Evolutionary conservation across 2,113 vertebrate species (phyloP), one percentile per base, ranked within the genome.

Genomic region (Odontesthes bonariensis): DNA sequence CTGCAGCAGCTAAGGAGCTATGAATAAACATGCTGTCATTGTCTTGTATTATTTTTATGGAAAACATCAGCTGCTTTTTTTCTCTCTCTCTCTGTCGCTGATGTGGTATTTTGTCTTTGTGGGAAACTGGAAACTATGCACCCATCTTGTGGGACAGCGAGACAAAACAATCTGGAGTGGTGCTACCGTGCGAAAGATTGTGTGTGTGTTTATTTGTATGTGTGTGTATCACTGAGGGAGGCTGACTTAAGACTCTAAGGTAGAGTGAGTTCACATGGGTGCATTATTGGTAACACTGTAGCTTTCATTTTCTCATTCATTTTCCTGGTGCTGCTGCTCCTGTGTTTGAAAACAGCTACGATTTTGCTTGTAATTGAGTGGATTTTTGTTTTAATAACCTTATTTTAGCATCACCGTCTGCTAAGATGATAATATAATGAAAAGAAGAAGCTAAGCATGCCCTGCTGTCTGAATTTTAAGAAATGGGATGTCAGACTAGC

Each of bases 51-150:
- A 58, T 91, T 87, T 93, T 89, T 90, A 68, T 84, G 73, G 79
- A 86, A 85, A 84, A 91, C 66, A 81, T 84, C 83, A 82, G 79
- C 82, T 71, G 55, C 35, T 51, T 82, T 88, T 81, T 77, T 51
- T 80, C 69, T 51, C 49, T 33, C 6, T 13, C 8, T 33, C 16
- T 44, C 51, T 72, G 73, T 82, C 42, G 22, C 71, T 63, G 51
- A 56, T 69, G 40, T 74, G 53, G 73, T 62, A 69, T 61, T 86
- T 71, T 82, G 65, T 86, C 73, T 85, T 79, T 89, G 90, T 93
- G 89, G 90, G 90, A 93, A 94, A 91, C 79, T 88, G 77, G 81
- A 91, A 90, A 87, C 58, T 86, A 86, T 91, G 86, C 49, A 53
- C 72, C 75, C 68, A 65, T 89, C 69, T 79, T 83, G 73, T 88